Evolutionary conservation across 2,113 vertebrate genomes (phyloP).

Genomic region (Puma concolor): DNA sequence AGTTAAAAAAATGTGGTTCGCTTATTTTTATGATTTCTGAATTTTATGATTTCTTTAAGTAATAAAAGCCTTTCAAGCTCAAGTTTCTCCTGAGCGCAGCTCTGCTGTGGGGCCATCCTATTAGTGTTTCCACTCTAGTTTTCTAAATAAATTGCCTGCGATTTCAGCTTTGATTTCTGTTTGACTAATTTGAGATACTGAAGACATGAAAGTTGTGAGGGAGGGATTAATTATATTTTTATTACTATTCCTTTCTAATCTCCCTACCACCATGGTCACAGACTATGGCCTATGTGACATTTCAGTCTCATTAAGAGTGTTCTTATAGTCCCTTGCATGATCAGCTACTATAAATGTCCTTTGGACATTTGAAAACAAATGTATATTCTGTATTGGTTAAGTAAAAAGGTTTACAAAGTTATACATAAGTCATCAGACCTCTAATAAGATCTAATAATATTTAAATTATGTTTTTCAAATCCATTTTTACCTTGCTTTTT

Average conservation of each 20-base stretch:
- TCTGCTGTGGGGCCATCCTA: background rate
- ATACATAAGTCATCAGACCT: background rate
- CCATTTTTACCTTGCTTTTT: background rate
- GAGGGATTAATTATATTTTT: background rate
- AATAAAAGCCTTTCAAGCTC: background rate
- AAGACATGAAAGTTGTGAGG: background rate
- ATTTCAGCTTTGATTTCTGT: background rate
- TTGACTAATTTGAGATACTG: background rate
- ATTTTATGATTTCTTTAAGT: background rate
- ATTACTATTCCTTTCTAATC: slow-evolving; percentile 11
- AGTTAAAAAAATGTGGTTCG: background rate
- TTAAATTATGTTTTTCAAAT: slow-evolving; percentile 18
- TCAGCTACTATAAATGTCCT: background rate
- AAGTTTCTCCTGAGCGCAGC: background rate
- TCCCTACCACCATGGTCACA: background rate
- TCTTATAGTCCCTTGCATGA: background rate
- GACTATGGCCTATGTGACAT: background rate
- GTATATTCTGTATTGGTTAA: background rate
- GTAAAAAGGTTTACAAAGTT: background rate
- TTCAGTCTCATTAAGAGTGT: background rate
- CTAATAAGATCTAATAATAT: background rate
- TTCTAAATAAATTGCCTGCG: background rate
- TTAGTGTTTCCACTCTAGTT: background rate
- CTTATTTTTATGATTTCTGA: background rate
- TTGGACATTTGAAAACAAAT: background rate